These are phyloP conservation scores for Corvus moneduloides DNA, from an alignment of 2,113 vertebrate species.

Conservation along the genomic window DNA sequence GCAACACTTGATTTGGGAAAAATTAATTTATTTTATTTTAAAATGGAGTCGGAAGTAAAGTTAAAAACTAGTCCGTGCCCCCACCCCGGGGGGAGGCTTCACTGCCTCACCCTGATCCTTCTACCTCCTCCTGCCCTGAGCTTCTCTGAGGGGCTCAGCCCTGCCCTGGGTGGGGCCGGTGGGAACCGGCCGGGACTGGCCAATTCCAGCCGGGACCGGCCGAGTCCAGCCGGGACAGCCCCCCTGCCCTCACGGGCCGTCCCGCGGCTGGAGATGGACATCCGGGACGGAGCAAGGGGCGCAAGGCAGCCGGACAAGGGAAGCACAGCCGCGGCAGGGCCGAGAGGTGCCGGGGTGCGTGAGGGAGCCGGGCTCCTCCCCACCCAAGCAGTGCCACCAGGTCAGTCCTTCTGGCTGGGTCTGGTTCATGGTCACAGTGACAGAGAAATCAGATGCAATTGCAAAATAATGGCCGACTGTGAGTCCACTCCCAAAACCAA, in stretches of 20 bases:
- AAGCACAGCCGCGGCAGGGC: background rate
- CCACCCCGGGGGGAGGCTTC: background rate
- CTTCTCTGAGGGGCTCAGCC: background rate
- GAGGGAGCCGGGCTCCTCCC: background rate
- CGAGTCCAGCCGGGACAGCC: rapidly evolving
- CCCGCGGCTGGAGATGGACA: background rate
- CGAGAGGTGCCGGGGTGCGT: rapidly evolving
- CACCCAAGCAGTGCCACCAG: rapidly evolving
- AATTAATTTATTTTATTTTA: background rate
- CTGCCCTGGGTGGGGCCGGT: rapidly evolving
- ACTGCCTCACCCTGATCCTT: background rate
- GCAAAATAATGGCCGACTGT: background rate
- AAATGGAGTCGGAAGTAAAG: background rate
- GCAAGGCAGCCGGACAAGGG: background rate
- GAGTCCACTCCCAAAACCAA: background rate
- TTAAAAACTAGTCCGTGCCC: background rate
- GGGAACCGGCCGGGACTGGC: background rate
- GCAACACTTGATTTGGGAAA: background rate
- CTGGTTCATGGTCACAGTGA: background rate
- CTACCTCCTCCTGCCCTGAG: background rate
- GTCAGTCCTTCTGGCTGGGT: background rate
- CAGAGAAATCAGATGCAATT: background rate
- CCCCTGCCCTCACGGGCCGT: background rate
- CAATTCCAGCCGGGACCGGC: rapidly evolving
- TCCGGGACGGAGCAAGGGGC: background rate